Percentiles rank a stretch among this genome's conserved stretches.
phyloP scores from a whole-genome alignment of 2,888 invertebrate genomes.

The Hypolimnas misippus region DNA sequence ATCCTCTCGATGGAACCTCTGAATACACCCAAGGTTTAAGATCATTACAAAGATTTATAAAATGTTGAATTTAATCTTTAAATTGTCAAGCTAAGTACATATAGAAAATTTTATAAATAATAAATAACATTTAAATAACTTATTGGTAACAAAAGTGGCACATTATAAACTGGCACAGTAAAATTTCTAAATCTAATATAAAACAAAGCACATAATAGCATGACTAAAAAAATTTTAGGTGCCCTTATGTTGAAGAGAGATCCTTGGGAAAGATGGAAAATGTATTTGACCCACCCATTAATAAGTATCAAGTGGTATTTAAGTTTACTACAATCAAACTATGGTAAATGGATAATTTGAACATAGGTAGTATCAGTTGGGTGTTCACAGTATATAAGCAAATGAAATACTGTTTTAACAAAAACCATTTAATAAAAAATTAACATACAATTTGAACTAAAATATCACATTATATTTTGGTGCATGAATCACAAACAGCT shows the following conservation, averaged over 20 bases:
- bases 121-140: too few species aligned
- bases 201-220: slow-evolving; percentile 11
- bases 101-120: neutral
- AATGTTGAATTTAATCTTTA: neutral
- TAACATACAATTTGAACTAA: slow-evolving; percentile 27
- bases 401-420: slow-evolving; percentile 15
- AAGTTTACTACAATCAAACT: slow-evolving; percentile 81
- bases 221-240: slow-evolving; percentile 71
- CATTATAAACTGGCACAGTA: neutral
- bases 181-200: neutral
- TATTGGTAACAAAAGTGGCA: too few species aligned
- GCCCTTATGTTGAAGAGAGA: slow-evolving; percentile 83
- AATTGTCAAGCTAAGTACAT: too few species aligned
- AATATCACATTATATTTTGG: slow-evolving; percentile 27
- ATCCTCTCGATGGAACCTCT: slow-evolving; percentile 98
- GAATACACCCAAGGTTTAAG: slow-evolving; percentile 96
- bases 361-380: slow-evolving; percentile 44
- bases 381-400: slow-evolving; percentile 24
- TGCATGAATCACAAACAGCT: slow-evolving; percentile 23
- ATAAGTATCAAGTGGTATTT: slow-evolving; percentile 83
- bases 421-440: slow-evolving; percentile 16
- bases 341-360: slow-evolving; percentile 72
- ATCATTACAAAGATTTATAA: slow-evolving; percentile 16
- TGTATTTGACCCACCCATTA: slow-evolving; percentile 80
- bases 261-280: slow-evolving; percentile 83